Evolutionary conservation across 2,888 invertebrate species (phyloP), one percentile per base, ranked within the genome.

Genomic region (Hyposoter didymator): DNA sequence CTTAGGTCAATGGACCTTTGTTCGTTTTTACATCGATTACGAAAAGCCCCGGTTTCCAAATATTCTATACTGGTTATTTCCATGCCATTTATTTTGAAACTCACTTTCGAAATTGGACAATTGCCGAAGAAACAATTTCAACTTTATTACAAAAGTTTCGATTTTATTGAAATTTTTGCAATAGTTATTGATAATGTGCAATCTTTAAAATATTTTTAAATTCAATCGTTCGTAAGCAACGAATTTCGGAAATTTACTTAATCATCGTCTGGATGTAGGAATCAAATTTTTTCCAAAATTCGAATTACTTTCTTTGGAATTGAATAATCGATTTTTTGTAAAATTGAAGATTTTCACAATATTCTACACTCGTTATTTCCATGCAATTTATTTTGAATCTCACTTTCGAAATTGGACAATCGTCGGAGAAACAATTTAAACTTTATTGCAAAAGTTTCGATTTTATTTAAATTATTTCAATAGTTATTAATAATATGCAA

Each of bases 1-100:
- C 49, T 49, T 69, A 52, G 83, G 80, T 35, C 49, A 72, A 59
- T 14, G 59, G 28, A 59, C 59, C 35, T 2, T 59, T 28, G 28
- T 66, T 19, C 10, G 2, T 55, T 55, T 55, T 1, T 19, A 55
- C 10, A 12, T 5, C 10, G 14, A 28, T 12, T 4, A 1, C 3
- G 12, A 55, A 22, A 3, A 55, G 10, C 10, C 22, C 52, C 22
- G 22, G 1, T 55, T 55, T 4, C 28, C 12, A 0, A 19, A 52
- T n/a, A 55, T 55, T 10, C 8, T 19, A 19, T 8, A 1, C 7
- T 22, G 10, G 5, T 55, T 22, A 22, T 55, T 55, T 22, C 2
- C 3, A 55, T 55, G 1, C 22, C 10, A 22, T 22, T 55, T 55
- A 3, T 3, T 22, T 5, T 55, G 0, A 2, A 19, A 55, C 12